A percentile compares a stretch with the other conserved stretches of the same genome.
These are phyloP conservation scores for Hypomecis punctinalis DNA, from an alignment of 2,888 invertebrate genomes.

Conservation along the genomic window DNA sequence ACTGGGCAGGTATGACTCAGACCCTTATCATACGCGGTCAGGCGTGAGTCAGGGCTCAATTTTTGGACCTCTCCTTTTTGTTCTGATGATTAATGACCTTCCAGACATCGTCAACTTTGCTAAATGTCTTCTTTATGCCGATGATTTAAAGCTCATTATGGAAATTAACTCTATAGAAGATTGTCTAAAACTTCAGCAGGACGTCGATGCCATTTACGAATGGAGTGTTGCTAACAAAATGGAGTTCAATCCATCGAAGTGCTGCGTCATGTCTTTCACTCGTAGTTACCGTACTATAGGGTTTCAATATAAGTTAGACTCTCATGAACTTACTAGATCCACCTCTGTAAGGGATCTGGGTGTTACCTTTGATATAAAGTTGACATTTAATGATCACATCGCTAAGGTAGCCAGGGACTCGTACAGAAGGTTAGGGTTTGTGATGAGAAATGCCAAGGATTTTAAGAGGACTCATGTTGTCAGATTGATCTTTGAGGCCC, in stretches of 20 bases:
- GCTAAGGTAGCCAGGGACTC: no score
- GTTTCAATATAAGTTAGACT: no score
- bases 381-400: no score
- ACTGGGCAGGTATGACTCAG: conserved; percentile 6
- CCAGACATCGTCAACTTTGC: not conserved
- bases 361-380: no score
- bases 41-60: not conserved
- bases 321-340: no score
- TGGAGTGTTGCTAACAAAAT: not conserved
- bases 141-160: not conserved
- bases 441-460: no score
- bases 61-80: not conserved
- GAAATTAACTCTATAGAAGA: not conserved
- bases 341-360: no score
- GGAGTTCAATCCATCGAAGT: not conserved
- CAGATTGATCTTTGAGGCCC: no score
- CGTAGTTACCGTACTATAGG: no score
- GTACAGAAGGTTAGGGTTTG: no score
- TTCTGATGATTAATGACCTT: not conserved
- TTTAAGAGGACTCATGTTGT: no score
- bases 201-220: not conserved
- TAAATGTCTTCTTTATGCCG: not conserved
- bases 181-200: not conserved
- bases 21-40: conserved; percentile 26
- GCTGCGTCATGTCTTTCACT: not conserved